Conservation (phyloP, 2,113 vertebrate genomes). For the Microtus richardsoni region DNA sequence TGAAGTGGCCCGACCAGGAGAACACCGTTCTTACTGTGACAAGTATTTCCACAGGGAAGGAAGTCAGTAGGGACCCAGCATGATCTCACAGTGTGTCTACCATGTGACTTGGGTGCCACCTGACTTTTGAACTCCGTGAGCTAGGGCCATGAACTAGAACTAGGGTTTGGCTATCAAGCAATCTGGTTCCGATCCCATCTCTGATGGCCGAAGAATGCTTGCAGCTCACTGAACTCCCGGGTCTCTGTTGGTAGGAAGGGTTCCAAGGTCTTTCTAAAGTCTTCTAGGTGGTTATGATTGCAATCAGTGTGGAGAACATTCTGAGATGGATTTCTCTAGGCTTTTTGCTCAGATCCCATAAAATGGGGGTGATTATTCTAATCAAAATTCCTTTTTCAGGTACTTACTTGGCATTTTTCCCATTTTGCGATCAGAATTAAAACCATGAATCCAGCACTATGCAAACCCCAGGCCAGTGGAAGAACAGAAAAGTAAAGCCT, state of each 20-base stretch:
- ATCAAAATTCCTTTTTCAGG: background rate
- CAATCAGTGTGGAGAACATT: background rate
- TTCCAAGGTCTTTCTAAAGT: background rate
- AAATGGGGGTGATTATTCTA: background rate
- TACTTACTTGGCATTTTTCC: background rate
- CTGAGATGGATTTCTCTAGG: background rate
- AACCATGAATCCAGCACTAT: background rate
- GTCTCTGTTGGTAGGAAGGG: background rate
- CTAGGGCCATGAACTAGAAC: background rate
- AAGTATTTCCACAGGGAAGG: background rate
- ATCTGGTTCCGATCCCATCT: background rate
- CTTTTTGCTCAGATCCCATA: background rate
- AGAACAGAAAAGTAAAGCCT: background rate
- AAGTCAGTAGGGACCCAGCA: background rate
- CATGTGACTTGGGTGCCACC: background rate
- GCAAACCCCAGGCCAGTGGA: background rate
- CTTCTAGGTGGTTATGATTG: background rate
- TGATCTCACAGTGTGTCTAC: background rate
- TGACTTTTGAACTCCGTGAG: background rate
- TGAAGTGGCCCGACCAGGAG: background rate
- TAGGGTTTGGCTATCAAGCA: background rate
- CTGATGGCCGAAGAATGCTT: fast-evolving
- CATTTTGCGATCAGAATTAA: background rate
- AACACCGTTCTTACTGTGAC: fast-evolving
- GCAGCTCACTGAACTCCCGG: background rate